Conservation (phyloP, 2,797 vertebrate species). For the Epinephelus malabaricus region DNA sequence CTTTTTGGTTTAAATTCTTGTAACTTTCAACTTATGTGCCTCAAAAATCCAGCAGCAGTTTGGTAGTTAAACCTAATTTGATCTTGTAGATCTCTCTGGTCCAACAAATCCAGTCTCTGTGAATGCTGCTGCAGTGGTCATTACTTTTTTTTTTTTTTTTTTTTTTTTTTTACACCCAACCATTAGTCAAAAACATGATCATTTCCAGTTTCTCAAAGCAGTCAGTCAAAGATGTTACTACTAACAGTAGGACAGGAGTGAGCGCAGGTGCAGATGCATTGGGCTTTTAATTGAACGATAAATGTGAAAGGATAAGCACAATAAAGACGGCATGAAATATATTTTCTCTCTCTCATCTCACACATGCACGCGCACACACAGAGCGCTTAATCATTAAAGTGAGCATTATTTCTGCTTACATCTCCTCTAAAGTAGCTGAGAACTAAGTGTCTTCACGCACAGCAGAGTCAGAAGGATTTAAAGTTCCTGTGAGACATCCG, state of each 20-base stretch:
- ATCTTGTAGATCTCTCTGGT: neutral
- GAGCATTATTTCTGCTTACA: conserved; percentile 13
- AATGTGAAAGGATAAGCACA: conserved; percentile 1
- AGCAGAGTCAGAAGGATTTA: conserved; percentile 25
- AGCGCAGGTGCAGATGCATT: neutral
- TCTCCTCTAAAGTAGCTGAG: conserved; percentile 3
- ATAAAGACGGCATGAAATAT: neutral
- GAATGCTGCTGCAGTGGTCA: neutral
- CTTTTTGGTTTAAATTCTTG: neutral
- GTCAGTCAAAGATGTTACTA: neutral
- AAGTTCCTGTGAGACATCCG: conserved; percentile 39
- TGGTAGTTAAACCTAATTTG: neutral
- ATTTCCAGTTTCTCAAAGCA: neutral
- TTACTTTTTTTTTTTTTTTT: too few species aligned
- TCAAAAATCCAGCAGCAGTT: neutral
- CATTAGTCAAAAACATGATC: neutral
- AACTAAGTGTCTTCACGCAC: conserved; percentile 15
- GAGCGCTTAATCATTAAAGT: neutral
- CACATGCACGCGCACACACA: neutral
- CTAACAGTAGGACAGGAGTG: neutral
- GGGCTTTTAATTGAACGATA: neutral
- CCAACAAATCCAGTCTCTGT: neutral
- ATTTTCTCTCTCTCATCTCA: neutral
- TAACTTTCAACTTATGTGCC: neutral
- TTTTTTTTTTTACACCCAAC: too few species aligned